Evolutionary conservation across 2,888 invertebrate genomes (phyloP).

Genomic region (Parnassius orleans): DNA sequence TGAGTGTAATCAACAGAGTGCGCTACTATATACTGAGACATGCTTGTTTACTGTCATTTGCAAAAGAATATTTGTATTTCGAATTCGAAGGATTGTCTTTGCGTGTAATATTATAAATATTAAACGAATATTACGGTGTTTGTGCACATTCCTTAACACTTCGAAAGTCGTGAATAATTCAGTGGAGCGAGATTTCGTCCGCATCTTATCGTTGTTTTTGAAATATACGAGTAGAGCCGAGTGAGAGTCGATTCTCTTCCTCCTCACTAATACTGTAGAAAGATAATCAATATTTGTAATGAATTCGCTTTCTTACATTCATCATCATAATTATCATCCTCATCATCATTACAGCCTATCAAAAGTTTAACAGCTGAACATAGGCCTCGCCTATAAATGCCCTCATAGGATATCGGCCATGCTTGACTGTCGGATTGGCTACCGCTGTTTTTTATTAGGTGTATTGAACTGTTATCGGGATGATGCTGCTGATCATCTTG

Average conservation of each 20-base stretch:
- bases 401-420: too few species aligned
- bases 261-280: not conserved
- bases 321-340: too few species aligned
- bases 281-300: not conserved
- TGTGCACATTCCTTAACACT: slow-evolving; percentile 65
- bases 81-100: slow-evolving; percentile 50
- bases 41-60: slow-evolving; percentile 48
- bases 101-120: slow-evolving; percentile 67
- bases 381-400: too few species aligned
- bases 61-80: slow-evolving; percentile 49
- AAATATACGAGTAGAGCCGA: slow-evolving; percentile 9
- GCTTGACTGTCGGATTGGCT: too few species aligned
- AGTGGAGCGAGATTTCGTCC: slow-evolving; percentile 38
- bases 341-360: too few species aligned
- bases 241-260: slow-evolving; percentile 14
- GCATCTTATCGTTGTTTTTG: slow-evolving; percentile 27
- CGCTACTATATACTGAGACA: slow-evolving; percentile 38
- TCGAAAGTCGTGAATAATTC: slow-evolving; percentile 68
- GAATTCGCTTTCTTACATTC: too few species aligned
- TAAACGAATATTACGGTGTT: slow-evolving; percentile 67
- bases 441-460: too few species aligned
- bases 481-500: too few species aligned
- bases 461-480: too few species aligned
- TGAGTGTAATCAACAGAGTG: slow-evolving; percentile 47
- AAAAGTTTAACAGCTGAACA: too few species aligned